Conservation (phyloP, 2,888 invertebrate species). For the Leucania comma region DNA sequence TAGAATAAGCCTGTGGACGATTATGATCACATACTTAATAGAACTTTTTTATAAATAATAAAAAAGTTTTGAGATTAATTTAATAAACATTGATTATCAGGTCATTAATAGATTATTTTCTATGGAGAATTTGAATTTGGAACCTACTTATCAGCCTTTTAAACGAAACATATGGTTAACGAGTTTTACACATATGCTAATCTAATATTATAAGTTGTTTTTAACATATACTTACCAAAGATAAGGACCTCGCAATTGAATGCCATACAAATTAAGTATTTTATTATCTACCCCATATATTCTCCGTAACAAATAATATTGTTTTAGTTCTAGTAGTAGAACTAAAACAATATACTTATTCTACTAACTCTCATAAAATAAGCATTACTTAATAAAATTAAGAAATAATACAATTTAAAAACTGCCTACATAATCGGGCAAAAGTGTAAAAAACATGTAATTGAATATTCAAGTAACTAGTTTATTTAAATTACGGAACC, state of each 20-base stretch:
- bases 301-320: constrained; percentile 1
- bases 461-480: constrained; percentile 63
- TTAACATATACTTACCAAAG: neutral
- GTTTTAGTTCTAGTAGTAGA: constrained; percentile 13
- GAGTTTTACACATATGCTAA: too few species aligned
- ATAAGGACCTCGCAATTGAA: neutral
- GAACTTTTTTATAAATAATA: neutral
- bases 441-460: constrained; percentile 59
- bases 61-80: too few species aligned
- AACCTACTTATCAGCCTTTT: too few species aligned
- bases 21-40: neutral
- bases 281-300: neutral
- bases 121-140: too few species aligned
- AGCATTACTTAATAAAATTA: constrained; percentile 51
- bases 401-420: constrained; percentile 50
- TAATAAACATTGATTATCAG: too few species aligned
- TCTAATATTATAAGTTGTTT: too few species aligned
- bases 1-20: neutral
- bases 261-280: too few species aligned
- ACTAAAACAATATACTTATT: too few species aligned
- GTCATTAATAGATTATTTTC: too few species aligned
- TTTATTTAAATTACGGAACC: constrained; percentile 63
- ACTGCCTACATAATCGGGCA: constrained; percentile 39
- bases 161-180: too few species aligned
- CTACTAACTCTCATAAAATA: constrained; percentile 55